These are phyloP conservation scores for Drosophila buzzatii DNA, from an alignment of 2,888 invertebrate species.

Conservation along the genomic window DNA sequence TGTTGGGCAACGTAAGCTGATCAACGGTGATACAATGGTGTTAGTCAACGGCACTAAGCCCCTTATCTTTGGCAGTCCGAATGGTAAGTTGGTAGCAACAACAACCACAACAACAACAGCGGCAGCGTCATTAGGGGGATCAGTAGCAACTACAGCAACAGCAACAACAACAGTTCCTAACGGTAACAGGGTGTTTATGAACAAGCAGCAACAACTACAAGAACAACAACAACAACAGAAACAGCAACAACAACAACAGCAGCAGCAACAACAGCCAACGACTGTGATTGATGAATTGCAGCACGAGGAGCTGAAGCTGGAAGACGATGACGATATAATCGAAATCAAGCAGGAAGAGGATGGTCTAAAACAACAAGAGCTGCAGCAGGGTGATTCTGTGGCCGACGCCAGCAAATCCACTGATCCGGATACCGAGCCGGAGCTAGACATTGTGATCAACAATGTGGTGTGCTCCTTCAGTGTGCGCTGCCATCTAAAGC, in stretches of 20 bases:
- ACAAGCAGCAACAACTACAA: background rate
- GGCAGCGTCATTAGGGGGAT: background rate
- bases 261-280: constrained; percentile 86
- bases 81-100: constrained; percentile 18
- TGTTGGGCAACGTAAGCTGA: constrained; percentile 57
- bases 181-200: background rate
- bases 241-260: constrained; percentile 31
- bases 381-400: constrained; percentile 87
- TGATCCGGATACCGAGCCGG: constrained; percentile 73
- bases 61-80: constrained; percentile 43
- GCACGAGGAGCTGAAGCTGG: constrained; percentile 88
- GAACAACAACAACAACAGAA: constrained; percentile 24
- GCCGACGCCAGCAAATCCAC: background rate
- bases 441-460: constrained; percentile 98
- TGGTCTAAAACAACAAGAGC: background rate
- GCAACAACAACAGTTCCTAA: constrained; percentile 14
- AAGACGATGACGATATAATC: constrained; percentile 4
- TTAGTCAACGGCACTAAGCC: constrained; percentile 63
- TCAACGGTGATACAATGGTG: constrained; percentile 63
- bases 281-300: constrained; percentile 93
- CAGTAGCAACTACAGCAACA: constrained; percentile 13
- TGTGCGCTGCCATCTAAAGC: constrained; percentile 97
- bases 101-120: constrained; percentile 11
- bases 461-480: constrained; percentile 91
- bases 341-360: constrained; percentile 26